A percentile compares a stretch with the other conserved stretches of the same genome.
Conservation (phyloP, 2,113 vertebrate species). For the Manacus vitellinus region DNA sequence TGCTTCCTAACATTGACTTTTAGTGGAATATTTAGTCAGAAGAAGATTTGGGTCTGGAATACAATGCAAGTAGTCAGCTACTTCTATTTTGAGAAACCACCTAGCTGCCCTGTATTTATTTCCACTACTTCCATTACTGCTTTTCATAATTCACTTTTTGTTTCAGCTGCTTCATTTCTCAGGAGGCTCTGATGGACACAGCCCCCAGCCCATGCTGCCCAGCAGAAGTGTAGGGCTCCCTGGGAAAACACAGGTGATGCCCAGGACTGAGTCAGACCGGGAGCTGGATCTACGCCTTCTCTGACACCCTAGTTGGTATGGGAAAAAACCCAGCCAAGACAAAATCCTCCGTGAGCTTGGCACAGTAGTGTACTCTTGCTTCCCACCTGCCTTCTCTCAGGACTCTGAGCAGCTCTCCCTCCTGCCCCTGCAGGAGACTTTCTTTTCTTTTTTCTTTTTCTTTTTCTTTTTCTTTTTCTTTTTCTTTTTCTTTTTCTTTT, state of each 20-base stretch:
- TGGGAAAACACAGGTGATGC: background rate
- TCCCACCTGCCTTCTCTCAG: background rate
- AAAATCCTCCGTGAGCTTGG: background rate
- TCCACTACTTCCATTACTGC: background rate
- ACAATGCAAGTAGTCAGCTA: background rate
- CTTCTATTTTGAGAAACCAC: background rate
- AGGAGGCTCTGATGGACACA: background rate
- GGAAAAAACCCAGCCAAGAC: background rate
- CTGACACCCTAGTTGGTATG: background rate
- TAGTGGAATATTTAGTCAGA: background rate
- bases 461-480: background rate
- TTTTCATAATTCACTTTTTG: background rate
- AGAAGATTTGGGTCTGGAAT: background rate
- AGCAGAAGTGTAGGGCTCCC: background rate
- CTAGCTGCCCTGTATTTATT: background rate
- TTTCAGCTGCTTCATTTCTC: background rate
- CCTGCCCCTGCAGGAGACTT: background rate
- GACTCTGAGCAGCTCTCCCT: background rate
- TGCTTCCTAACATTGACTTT: background rate
- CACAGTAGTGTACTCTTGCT: background rate
- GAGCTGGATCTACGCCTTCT: background rate
- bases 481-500: background rate
- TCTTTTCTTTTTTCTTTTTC: background rate
- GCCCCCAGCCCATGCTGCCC: background rate
- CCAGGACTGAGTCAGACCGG: background rate